Evolutionary conservation across 2,113 vertebrate genomes (phyloP).

Genomic region (Clinocottus analis): DNA sequence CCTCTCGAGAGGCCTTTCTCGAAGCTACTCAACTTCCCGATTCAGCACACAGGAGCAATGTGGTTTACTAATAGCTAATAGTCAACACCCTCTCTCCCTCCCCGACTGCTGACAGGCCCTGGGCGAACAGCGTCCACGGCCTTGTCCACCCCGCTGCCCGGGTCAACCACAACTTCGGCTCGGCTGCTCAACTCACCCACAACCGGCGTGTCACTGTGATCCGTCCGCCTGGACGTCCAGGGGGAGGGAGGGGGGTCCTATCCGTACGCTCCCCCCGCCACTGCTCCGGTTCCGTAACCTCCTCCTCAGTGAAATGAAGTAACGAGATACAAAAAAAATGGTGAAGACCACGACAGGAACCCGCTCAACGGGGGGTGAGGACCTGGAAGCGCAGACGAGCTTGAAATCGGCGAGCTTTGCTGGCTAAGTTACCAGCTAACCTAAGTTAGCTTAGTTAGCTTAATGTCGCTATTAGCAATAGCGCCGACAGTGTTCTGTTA

Average conservation of each 20-base stretch:
- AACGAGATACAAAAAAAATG: background rate
- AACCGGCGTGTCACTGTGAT: conserved; percentile 80
- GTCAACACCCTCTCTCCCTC: conserved; percentile 51
- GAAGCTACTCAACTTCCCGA: conserved; percentile 68
- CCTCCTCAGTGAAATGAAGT: conserved; percentile 49
- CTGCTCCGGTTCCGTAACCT: conserved; percentile 74
- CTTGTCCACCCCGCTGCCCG: conserved; percentile 57
- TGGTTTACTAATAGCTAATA: conserved; percentile 46
- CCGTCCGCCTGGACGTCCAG: conserved; percentile 81
- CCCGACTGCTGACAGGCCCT: conserved; percentile 53
- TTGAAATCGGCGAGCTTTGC: conserved; percentile 36
- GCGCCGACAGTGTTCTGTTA: conserved; percentile 55
- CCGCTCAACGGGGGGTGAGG: conserved; percentile 10
- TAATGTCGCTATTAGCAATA: conserved; percentile 53
- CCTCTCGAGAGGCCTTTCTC: conserved; percentile 46
- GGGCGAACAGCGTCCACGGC: conserved; percentile 67
- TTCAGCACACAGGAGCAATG: conserved; percentile 42
- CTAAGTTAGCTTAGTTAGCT: conserved; percentile 65
- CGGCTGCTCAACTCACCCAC: conserved; percentile 72
- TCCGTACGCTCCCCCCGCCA: conserved; percentile 77
- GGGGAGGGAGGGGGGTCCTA: conserved; percentile 45
- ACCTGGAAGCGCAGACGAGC: conserved; percentile 45
- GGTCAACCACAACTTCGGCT: conserved; percentile 42
- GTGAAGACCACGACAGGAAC: conserved; percentile 7
- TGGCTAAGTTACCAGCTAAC: conserved; percentile 59